Conservation (phyloP, 2,888 invertebrate species). For the Agrilus cyanescens region DNA sequence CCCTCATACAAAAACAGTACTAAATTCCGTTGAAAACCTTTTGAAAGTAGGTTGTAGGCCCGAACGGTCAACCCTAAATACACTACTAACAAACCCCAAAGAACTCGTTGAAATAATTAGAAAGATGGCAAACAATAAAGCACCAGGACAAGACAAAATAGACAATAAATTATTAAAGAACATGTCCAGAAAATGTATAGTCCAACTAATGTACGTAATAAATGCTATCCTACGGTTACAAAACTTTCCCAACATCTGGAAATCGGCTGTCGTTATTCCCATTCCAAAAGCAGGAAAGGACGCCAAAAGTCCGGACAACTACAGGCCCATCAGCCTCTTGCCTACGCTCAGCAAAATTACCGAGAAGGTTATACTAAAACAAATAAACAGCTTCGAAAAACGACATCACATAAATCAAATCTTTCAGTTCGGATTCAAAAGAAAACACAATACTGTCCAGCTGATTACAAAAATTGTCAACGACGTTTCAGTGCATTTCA, state of each 20-base stretch:
- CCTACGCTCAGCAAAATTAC: slow-evolving; percentile 10
- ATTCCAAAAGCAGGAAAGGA: slow-evolving; percentile 14
- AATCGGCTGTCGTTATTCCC: slow-evolving; percentile 1
- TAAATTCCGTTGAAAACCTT: not conserved
- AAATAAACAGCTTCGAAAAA: slow-evolving; percentile 3
- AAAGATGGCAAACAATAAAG: too few relatives aligned
- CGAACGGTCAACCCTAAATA: too few relatives aligned
- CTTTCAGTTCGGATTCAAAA: slow-evolving; percentile 24
- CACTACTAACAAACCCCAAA: too few relatives aligned
- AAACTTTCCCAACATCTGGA: not conserved
- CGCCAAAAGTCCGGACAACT: slow-evolving; percentile 6
- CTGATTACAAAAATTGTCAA: slow-evolving; percentile 22
- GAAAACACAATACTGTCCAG: slow-evolving; percentile 19
- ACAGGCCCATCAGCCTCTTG: slow-evolving; percentile 15
- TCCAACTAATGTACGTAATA: not conserved
- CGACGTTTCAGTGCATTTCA: slow-evolving; percentile 18
- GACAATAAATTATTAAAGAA: not conserved
- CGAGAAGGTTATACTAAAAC: slow-evolving; percentile 10
- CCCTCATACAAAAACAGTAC: not conserved
- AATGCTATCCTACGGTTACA: not conserved
- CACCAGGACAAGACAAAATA: slow-evolving; percentile 1
- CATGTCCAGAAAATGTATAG: not conserved
- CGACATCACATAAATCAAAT: slow-evolving; percentile 7
- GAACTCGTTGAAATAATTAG: too few relatives aligned
- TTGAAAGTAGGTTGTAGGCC: not conserved